Evolutionary conservation across 2,797 vertebrate genomes (phyloP).

Genomic region (Chaetodon trifasciatus): DNA sequence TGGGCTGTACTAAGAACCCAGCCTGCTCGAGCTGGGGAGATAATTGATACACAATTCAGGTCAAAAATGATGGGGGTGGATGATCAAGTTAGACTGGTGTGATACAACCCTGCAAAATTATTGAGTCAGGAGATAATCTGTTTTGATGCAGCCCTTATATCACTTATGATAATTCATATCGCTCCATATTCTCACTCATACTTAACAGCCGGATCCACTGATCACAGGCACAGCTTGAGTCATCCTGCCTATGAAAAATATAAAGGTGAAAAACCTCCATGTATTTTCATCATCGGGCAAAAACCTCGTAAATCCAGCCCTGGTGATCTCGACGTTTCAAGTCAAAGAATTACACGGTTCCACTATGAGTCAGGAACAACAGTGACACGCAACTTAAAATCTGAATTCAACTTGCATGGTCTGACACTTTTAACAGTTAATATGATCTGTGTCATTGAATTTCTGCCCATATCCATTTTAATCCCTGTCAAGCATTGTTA

Average conservation of each 20-base stretch:
- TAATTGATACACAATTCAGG: constrained; percentile 63
- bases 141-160: constrained; percentile 60
- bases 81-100: constrained; percentile 59
- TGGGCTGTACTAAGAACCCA: constrained; percentile 12
- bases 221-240: constrained; percentile 43
- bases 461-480: constrained; percentile 72
- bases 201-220: constrained; percentile 46
- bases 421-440: constrained; percentile 65
- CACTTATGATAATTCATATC: constrained; percentile 62
- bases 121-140: constrained; percentile 64
- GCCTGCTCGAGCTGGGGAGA: constrained; percentile 29
- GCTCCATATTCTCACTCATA: constrained; percentile 33
- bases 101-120: constrained; percentile 62
- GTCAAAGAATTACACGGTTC: constrained; percentile 30
- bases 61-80: constrained; percentile 45
- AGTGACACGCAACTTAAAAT: constrained; percentile 27
- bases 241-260: constrained; percentile 30
- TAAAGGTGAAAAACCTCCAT: constrained; percentile 26
- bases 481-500: constrained; percentile 79
- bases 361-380: constrained; percentile 4
- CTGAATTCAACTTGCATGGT: constrained; percentile 42
- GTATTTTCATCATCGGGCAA: background rate
- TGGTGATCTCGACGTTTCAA: constrained; percentile 28
- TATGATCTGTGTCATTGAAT: constrained; percentile 71
- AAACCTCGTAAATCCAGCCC: constrained; percentile 28